These are phyloP conservation scores for Patella vulgata DNA, from an alignment of 1,140 invertebrate species.

Conservation along the genomic window DNA sequence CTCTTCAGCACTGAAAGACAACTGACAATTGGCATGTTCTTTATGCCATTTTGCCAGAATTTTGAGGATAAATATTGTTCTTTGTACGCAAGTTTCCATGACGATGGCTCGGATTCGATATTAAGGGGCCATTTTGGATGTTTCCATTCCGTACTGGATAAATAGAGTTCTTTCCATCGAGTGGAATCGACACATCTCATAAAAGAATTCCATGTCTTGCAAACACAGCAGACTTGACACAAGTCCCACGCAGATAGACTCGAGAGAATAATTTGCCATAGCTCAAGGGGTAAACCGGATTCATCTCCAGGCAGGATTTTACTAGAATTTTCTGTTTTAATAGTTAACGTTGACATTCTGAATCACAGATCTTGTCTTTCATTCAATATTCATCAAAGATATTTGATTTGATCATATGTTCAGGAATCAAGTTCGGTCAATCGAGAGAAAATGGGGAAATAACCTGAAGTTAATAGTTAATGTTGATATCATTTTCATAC, in stretches of 20 bases:
- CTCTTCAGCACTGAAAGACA: slow-evolving; percentile 49
- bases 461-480: no score
- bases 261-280: slow-evolving; percentile 58
- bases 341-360: no score
- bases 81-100: slow-evolving; percentile 52
- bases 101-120: slow-evolving; percentile 45
- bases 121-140: slow-evolving; percentile 59
- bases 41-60: slow-evolving; percentile 43
- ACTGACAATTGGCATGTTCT: slow-evolving; percentile 30
- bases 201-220: slow-evolving; percentile 56
- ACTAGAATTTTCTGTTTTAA: slow-evolving; percentile 32
- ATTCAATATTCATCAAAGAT: no score
- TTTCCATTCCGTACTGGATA: slow-evolving; percentile 47
- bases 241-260: slow-evolving; percentile 49
- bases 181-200: slow-evolving; percentile 47
- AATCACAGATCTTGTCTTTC: no score
- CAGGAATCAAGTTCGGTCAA: no score
- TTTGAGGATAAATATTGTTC: slow-evolving; percentile 45
- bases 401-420: no score
- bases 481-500: no score
- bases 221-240: slow-evolving; percentile 47
- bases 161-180: slow-evolving; percentile 54
- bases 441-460: no score
- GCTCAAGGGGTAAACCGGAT: slow-evolving; percentile 53
- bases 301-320: slow-evolving; percentile 53